A percentile compares a stretch with the other conserved stretches of the same genome.
phyloP scores from a whole-genome alignment of 2,113 vertebrate genomes.

The Mesocricetus auratus region DNA sequence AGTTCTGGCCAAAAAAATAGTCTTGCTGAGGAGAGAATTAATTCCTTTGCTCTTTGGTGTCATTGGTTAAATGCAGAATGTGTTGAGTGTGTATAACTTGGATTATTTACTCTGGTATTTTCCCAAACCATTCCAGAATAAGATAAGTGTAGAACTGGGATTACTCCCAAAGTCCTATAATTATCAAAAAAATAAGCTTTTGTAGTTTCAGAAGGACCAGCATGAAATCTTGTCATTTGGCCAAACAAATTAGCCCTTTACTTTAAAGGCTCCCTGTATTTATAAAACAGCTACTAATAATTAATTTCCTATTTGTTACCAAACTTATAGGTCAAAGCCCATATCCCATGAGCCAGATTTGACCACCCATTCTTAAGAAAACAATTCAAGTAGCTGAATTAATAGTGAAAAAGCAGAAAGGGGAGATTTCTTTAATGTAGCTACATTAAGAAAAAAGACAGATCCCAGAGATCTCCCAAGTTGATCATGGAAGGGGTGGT shows the following conservation, averaged over 20 bases:
- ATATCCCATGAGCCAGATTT: not conserved
- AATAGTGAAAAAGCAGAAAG: not conserved
- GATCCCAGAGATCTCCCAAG: not conserved
- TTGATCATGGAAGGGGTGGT: not conserved
- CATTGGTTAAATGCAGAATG: conserved; percentile 57
- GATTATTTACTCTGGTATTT: conserved; percentile 44
- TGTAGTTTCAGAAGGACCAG: conserved; percentile 22
- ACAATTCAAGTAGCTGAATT: not conserved
- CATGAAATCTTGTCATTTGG: conserved; percentile 44
- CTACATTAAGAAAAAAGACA: not conserved
- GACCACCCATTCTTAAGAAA: not conserved
- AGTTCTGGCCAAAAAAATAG: conserved; percentile 62
- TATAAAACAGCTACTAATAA: conserved; percentile 14
- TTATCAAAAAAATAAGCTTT: conserved; percentile 51
- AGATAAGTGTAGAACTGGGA: conserved; percentile 38
- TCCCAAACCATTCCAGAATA: conserved; percentile 45
- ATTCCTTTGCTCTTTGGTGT: conserved; percentile 56
- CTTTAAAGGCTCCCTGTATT: conserved; percentile 14
- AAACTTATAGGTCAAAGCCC: not conserved
- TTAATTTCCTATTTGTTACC: not conserved
- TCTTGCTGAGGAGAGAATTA: conserved; percentile 16
- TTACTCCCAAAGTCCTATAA: not conserved
- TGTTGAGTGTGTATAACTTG: conserved; percentile 15
- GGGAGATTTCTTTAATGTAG: not conserved
- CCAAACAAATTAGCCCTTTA: conserved; percentile 4